Percentiles rank a stretch among this genome's conserved stretches.
Conservation (phyloP, 2,888 invertebrate species). For the Notodonta ziczac region DNA sequence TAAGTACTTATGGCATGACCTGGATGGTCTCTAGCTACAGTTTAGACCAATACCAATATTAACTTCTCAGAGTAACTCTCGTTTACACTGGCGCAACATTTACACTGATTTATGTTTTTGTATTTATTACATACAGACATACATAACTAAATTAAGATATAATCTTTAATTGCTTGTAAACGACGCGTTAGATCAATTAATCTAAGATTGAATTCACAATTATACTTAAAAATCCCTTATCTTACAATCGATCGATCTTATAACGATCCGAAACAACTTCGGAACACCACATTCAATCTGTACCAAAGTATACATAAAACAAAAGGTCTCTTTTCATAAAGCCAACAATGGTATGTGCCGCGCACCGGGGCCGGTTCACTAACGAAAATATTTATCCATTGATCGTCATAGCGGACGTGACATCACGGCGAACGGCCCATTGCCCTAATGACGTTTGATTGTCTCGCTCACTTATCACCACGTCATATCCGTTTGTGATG, state of each 20-base stretch:
- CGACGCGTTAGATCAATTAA: no score
- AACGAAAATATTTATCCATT: slow-evolving; percentile 56
- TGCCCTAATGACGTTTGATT: slow-evolving; percentile 52
- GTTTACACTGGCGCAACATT: no score
- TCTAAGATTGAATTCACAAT: not conserved
- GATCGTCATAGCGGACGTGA: slow-evolving; percentile 51
- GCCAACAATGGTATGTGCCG: slow-evolving; percentile 32
- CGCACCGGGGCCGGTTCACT: slow-evolving; percentile 40
- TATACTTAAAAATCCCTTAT: not conserved
- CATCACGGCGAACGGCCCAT: slow-evolving; percentile 44
- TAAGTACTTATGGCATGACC: no score
- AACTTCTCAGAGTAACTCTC: no score
- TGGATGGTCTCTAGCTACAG: no score
- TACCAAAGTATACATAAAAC: slow-evolving; percentile 9
- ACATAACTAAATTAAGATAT: no score
- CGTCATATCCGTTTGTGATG: slow-evolving; percentile 36
- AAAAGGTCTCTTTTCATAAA: slow-evolving; percentile 21
- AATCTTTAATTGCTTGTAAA: no score
- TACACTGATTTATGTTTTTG: no score
- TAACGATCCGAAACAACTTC: no score
- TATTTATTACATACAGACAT: no score
- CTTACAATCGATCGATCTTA: no score
- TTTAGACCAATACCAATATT: no score
- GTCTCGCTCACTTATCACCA: slow-evolving; percentile 40
- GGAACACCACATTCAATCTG: not conserved